Conservation (phyloP, 2,113 vertebrate species). For the Craseonycteris thonglongyai region DNA sequence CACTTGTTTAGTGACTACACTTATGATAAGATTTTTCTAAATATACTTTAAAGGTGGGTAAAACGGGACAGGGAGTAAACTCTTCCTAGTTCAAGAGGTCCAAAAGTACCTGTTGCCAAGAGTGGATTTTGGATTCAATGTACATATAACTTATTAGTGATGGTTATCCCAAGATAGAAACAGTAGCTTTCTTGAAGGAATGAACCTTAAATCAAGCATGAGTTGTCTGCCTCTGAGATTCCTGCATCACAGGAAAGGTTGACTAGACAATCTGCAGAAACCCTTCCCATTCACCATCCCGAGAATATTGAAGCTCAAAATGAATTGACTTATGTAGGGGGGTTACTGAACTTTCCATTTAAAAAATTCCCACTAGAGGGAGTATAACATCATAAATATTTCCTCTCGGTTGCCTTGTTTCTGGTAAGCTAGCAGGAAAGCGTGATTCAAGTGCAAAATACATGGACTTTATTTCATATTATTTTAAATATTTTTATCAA, state of each 20-base stretch:
- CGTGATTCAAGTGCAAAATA: neutral
- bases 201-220: neutral
- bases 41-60: neutral
- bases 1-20: neutral
- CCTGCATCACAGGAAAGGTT: neutral
- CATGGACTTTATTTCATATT: neutral
- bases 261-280: neutral
- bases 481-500: neutral
- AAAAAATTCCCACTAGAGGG: constrained; percentile 74
- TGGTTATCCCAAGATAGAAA: neutral
- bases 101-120: neutral
- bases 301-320: neutral
- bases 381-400: constrained; percentile 75
- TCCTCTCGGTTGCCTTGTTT: neutral
- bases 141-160: neutral
- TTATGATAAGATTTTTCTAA: neutral
- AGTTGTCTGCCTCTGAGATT: neutral
- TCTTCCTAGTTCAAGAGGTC: neutral
- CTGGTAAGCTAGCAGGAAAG: neutral
- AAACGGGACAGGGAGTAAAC: neutral
- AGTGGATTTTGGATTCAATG: neutral
- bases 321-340: rapidly evolving
- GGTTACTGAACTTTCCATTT: neutral
- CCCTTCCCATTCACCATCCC: rapidly evolving
- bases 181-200: neutral